Conservation (phyloP, 2,797 vertebrate genomes). For the Oreortyx pictus region DNA sequence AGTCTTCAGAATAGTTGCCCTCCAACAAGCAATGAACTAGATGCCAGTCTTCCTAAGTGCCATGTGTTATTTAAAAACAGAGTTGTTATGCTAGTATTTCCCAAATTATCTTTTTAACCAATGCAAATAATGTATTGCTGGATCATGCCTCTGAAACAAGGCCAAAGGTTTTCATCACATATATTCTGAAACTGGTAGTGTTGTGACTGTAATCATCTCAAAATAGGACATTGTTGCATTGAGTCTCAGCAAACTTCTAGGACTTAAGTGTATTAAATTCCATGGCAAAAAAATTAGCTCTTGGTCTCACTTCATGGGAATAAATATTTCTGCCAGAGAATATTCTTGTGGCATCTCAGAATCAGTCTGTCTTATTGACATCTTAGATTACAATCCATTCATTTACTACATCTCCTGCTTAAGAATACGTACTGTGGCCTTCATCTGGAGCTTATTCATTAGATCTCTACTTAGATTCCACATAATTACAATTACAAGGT, state of each 20-base stretch:
- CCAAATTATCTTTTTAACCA: background rate
- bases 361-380: background rate
- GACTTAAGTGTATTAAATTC: background rate
- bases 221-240: fast-evolving
- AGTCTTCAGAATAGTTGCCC: background rate
- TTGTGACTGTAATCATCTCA: background rate
- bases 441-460: background rate
- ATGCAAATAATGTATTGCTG: background rate
- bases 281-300: background rate
- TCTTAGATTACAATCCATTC: background rate
- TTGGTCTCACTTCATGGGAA: background rate
- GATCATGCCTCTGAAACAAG: background rate
- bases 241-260: background rate
- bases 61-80: background rate
- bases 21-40: background rate
- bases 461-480: background rate
- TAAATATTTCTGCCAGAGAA: background rate
- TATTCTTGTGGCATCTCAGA: background rate
- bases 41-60: background rate
- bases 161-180: background rate
- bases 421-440: background rate
- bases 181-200: background rate
- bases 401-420: background rate
- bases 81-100: background rate
- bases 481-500: background rate